These are phyloP conservation scores for Bombus cullumanus DNA, from an alignment of 1,140 invertebrate genomes.

Conservation along the genomic window DNA sequence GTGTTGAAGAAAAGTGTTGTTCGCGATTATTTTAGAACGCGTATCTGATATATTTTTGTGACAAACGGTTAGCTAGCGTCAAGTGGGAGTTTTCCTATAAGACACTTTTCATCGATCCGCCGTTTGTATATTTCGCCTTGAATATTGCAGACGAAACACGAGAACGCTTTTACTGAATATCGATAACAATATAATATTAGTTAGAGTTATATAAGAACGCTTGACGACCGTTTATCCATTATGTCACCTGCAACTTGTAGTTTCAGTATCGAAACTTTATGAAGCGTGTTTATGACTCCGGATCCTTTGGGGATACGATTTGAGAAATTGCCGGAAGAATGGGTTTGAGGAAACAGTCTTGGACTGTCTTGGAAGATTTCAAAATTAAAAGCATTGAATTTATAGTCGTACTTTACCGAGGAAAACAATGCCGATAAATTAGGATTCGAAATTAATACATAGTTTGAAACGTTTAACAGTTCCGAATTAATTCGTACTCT, in stretches of 20 bases:
- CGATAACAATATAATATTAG: background rate
- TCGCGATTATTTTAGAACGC: too few relatives aligned
- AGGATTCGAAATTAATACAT: background rate
- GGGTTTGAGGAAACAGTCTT: too few relatives aligned
- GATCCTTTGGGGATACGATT: too few relatives aligned
- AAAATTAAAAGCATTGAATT: background rate
- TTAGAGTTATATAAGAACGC: background rate
- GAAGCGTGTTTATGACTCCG: too few relatives aligned
- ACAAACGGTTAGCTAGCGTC: too few relatives aligned
- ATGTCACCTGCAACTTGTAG: background rate
- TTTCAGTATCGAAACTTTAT: background rate
- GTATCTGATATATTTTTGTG: too few relatives aligned
- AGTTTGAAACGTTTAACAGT: background rate
- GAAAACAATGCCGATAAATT: too few relatives aligned
- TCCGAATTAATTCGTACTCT: background rate
- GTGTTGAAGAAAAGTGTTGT: too few relatives aligned
- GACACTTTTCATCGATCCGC: slow-evolving; percentile 5
- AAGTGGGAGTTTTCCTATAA: too few relatives aligned
- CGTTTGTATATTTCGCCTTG: background rate
- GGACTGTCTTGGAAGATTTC: background rate
- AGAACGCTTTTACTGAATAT: slow-evolving; percentile 14
- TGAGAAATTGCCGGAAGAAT: too few relatives aligned
- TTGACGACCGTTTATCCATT: background rate
- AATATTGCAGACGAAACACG: background rate
- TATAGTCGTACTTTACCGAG: background rate